Evolutionary conservation across 2,888 invertebrate genomes (phyloP).

Genomic region (Drosophila demipolita): DNA sequence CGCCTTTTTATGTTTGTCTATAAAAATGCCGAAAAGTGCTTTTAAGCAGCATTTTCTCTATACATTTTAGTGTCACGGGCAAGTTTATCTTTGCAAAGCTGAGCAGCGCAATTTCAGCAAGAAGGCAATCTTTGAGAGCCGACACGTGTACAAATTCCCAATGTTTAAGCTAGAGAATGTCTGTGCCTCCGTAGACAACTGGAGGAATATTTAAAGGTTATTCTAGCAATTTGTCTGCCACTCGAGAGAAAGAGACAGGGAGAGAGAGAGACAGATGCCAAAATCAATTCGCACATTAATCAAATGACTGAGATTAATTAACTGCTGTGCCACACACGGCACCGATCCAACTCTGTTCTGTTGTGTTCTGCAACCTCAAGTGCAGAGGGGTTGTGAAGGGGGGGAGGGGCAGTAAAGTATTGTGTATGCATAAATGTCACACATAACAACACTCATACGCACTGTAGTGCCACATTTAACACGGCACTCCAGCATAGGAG

Average conservation of each 20-base stretch:
- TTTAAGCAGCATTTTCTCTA: not conserved
- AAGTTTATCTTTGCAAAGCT: constrained; percentile 26
- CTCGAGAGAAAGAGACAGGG: not conserved
- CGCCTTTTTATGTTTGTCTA: constrained; percentile 64
- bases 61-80: constrained; percentile 6
- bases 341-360: constrained; percentile 9
- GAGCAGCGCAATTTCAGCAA: not conserved
- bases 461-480: constrained; percentile 63
- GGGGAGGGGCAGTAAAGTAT: constrained; percentile 35
- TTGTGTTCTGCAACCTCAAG: not conserved
- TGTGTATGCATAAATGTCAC: constrained; percentile 77
- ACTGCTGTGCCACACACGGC: constrained; percentile 27
- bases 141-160: constrained; percentile 6
- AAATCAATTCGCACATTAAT: constrained; percentile 75
- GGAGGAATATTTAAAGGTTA: not conserved
- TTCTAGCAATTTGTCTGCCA: constrained; percentile 30
- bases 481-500: constrained; percentile 20
- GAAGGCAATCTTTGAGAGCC: constrained; percentile 5
- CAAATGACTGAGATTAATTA: constrained; percentile 75
- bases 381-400: not conserved
- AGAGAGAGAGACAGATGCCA: constrained; percentile 28
- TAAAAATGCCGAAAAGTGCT: constrained; percentile 55
- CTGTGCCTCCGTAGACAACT: not conserved
- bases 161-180: not conserved
- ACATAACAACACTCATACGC: constrained; percentile 76